Evolutionary conservation across 2,888 invertebrate genomes (phyloP).

Genomic region (Desoria tigrina): DNA sequence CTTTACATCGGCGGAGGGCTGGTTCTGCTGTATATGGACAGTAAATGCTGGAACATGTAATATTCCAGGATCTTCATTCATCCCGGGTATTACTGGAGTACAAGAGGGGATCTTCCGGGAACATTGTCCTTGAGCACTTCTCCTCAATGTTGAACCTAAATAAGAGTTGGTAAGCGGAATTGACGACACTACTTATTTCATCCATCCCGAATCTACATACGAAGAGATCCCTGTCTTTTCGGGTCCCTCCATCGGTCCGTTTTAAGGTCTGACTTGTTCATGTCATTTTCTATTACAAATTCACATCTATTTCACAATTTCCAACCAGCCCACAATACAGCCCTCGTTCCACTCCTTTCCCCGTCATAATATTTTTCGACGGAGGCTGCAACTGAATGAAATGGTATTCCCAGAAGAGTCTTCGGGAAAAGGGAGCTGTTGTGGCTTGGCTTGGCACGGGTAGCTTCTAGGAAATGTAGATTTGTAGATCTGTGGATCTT

Average conservation of each 20-base stretch:
- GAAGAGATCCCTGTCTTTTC: neutral
- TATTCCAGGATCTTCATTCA: too few relatives aligned
- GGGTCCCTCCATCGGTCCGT: neutral
- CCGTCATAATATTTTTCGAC: constrained; percentile 5
- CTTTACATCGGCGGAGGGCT: too few relatives aligned
- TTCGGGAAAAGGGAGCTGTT: neutral
- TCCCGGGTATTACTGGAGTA: too few relatives aligned
- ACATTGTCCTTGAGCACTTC: too few relatives aligned
- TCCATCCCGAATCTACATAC: too few relatives aligned
- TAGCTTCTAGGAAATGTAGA: constrained; percentile 1
- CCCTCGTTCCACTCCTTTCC: neutral
- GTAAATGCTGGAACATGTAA: too few relatives aligned
- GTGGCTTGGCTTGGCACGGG: neutral
- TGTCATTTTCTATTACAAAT: neutral
- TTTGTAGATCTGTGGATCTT: neutral
- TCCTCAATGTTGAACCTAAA: too few relatives aligned
- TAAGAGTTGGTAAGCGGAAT: too few relatives aligned
- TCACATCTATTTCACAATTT: constrained; percentile 9
- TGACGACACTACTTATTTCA: too few relatives aligned
- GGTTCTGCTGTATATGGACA: too few relatives aligned
- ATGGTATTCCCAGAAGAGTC: constrained; percentile 3
- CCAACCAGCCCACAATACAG: constrained; percentile 1
- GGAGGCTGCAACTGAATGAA: neutral
- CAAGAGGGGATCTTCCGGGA: too few relatives aligned
- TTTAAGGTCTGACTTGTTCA: constrained; percentile 5